phyloP scores from a whole-genome alignment of 1,140 invertebrate species.

The Ceratosolen solmsi region DNA sequence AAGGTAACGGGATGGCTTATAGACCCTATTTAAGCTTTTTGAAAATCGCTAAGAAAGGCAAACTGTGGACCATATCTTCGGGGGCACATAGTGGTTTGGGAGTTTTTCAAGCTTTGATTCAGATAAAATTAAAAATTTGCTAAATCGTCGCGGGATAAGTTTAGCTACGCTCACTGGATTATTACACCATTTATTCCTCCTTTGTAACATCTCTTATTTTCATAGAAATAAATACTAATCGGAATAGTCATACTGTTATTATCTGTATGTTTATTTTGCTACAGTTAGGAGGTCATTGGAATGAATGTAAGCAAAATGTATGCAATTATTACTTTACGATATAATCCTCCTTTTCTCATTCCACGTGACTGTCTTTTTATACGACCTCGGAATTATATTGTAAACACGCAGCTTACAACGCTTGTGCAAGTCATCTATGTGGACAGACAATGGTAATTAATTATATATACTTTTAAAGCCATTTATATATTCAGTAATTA shows the following conservation, averaged over 20 bases:
- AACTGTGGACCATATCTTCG: neutral
- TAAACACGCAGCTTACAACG: no score
- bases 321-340: no score
- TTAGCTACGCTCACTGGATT: neutral
- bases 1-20: slow-evolving; percentile 27
- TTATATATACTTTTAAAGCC: slow-evolving; percentile 10
- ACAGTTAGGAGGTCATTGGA: no score
- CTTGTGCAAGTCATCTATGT: neutral
- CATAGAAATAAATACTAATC: no score
- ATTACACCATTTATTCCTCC: neutral
- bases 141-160: neutral
- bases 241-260: no score
- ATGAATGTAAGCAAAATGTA: no score
- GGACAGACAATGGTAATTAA: slow-evolving; percentile 19
- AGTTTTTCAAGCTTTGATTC: slow-evolving; percentile 35
- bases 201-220: neutral
- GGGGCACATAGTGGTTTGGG: neutral
- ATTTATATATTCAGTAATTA: slow-evolving; percentile 18
- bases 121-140: slow-evolving; percentile 15
- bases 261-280: no score
- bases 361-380: no score
- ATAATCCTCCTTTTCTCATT: no score
- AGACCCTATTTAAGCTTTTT: neutral
- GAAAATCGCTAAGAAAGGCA: slow-evolving; percentile 37
- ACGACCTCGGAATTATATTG: no score